phyloP scores from a whole-genome alignment of 2,888 invertebrate species.

The Archips crataeganus region DNA sequence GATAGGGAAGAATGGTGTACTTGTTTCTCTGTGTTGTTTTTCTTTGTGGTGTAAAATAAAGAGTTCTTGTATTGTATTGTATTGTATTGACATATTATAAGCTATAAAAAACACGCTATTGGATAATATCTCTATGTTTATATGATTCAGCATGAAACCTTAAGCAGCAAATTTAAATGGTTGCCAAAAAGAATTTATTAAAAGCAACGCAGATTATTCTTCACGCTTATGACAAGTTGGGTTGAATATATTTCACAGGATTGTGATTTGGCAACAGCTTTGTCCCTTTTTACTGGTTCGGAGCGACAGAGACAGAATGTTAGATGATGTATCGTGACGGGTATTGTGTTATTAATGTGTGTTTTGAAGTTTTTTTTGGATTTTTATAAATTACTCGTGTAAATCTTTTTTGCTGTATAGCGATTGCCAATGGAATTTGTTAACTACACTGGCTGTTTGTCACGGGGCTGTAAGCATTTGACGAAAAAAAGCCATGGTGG shows the following conservation, averaged over 20 bases:
- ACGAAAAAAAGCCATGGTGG: no score
- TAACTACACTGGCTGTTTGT: no score
- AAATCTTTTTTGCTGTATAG: no score
- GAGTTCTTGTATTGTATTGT: no score
- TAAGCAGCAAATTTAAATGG: constrained; percentile 63
- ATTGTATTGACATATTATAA: no score
- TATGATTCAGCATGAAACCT: constrained; percentile 53
- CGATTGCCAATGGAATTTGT: no score
- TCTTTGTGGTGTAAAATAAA: no score
- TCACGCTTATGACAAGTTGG: constrained; percentile 76
- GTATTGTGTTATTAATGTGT: not conserved
- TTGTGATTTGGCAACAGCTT: constrained; percentile 60
- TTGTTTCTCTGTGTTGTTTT: no score
- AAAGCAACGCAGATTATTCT: constrained; percentile 67
- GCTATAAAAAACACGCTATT: no score
- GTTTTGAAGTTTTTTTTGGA: not conserved
- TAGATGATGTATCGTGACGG: constrained; percentile 30
- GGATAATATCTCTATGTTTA: no score
- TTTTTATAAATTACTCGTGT: not conserved
- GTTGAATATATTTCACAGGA: constrained; percentile 72
- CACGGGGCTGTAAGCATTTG: no score
- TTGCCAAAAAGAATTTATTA: constrained; percentile 77
- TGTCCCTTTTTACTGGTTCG: not conserved
- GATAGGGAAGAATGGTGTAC: no score
- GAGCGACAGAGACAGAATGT: not conserved